A percentile compares a stretch with the other conserved stretches of the same genome.
These are phyloP conservation scores for Drosophila rhopaloa DNA, from an alignment of 1,140 invertebrate genomes.

Conservation along the genomic window DNA sequence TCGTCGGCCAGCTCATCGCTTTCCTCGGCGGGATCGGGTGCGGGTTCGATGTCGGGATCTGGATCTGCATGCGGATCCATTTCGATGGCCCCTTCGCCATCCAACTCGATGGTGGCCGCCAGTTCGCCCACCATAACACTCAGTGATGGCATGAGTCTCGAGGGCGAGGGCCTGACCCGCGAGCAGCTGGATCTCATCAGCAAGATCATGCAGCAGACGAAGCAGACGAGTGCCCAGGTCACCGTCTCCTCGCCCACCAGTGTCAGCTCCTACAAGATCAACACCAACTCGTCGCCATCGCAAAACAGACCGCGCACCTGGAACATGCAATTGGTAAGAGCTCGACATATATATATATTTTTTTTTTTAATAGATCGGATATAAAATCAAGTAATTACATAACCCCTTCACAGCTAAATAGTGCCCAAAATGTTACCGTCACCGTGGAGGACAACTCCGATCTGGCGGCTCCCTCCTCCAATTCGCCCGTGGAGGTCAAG, in stretches of 20 bases:
- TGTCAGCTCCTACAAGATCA: slow-evolving; percentile 84
- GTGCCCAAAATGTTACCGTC: slow-evolving; percentile 73
- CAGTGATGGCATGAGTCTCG: slow-evolving; percentile 86
- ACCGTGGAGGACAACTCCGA: slow-evolving; percentile 79
- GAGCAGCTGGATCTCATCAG: slow-evolving; percentile 91
- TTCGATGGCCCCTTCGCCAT: slow-evolving; percentile 2
- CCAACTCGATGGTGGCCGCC: slow-evolving; percentile 32
- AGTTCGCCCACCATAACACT: slow-evolving; percentile 79
- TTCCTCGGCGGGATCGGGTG: slow-evolving; percentile 35
- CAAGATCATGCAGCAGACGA: slow-evolving; percentile 91
- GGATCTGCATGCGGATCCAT: slow-evolving; percentile 14
- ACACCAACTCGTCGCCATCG: slow-evolving; percentile 58
- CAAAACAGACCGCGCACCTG: slow-evolving; percentile 82
- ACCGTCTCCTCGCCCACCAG: slow-evolving; percentile 84
- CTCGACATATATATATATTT: too few species aligned
- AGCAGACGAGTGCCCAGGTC: slow-evolving; percentile 85
- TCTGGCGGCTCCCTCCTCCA: slow-evolving; percentile 41
- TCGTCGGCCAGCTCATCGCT: slow-evolving; percentile 52
- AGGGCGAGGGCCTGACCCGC: slow-evolving; percentile 88
- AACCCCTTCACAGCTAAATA: slow-evolving; percentile 60
- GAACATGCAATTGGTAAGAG: slow-evolving; percentile 85
- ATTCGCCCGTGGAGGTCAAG: slow-evolving; percentile 70
- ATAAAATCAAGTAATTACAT: background rate
- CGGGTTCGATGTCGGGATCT: slow-evolving; percentile 16
- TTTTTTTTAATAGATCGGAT: background rate